Percentiles rank a stretch among this genome's conserved stretches.
These are phyloP conservation scores for Vulpes ferrilata DNA, from an alignment of 2,113 vertebrate species.

Conservation along the genomic window DNA sequence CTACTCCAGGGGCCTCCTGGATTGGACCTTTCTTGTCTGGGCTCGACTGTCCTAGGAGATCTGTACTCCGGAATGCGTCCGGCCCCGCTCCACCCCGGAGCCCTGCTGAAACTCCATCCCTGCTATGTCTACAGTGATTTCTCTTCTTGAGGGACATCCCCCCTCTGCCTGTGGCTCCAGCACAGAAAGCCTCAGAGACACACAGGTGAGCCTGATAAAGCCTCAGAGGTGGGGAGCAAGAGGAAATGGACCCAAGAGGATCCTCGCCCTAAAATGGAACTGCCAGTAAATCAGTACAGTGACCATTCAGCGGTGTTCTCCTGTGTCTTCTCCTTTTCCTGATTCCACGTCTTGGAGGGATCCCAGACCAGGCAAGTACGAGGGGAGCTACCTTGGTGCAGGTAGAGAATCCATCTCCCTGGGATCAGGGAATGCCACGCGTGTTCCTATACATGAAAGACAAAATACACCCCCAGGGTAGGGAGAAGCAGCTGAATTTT, in stretches of 20 bases:
- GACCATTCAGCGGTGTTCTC: no score
- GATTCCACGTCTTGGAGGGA: not conserved
- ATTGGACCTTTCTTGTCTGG: not conserved
- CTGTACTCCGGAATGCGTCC: rapidly evolving
- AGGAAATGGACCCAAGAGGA: not conserved
- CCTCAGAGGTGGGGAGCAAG: not conserved
- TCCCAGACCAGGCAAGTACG: not conserved
- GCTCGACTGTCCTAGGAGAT: not conserved
- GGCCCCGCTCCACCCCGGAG: not conserved
- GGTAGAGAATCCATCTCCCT: not conserved
- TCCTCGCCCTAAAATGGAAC: not conserved
- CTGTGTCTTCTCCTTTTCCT: not conserved
- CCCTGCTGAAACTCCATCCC: not conserved
- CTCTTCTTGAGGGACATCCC: not conserved
- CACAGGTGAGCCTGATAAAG: not conserved
- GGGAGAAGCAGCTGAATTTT: no score
- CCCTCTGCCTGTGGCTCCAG: not conserved
- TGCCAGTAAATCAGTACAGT: rapidly evolving
- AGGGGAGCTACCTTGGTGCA: not conserved
- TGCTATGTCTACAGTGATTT: not conserved
- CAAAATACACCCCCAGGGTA: not conserved
- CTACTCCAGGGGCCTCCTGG: not conserved
- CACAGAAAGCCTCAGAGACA: not conserved
- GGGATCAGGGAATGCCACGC: not conserved
- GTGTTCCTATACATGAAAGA: not conserved